phyloP scores from a whole-genome alignment of 2,888 invertebrate species.

The Anaspis maculata region DNA sequence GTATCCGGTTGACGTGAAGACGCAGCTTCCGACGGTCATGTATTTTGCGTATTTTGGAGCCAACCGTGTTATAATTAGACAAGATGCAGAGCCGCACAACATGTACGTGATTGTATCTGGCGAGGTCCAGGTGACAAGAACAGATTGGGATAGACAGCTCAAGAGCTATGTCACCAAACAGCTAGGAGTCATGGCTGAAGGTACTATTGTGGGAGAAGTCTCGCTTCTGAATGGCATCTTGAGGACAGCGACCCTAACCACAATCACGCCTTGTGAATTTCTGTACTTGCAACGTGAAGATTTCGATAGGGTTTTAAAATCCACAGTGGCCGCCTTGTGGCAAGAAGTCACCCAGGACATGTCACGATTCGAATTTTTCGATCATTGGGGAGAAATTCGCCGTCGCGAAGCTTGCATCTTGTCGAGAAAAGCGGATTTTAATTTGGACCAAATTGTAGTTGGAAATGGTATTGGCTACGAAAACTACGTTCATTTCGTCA shows the following conservation, averaged over 20 bases:
- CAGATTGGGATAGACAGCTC: conserved; percentile 46
- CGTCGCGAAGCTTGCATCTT: conserved; percentile 58
- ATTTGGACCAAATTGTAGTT: conserved; percentile 47
- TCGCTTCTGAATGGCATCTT: conserved; percentile 53
- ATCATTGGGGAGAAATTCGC: conserved; percentile 50
- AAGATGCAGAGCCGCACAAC: conserved; percentile 50
- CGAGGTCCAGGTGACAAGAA: conserved; percentile 46
- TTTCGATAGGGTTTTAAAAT: conserved; percentile 53
- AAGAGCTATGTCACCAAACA: conserved; percentile 43
- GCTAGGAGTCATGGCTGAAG: conserved; percentile 48
- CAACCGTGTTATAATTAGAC: conserved; percentile 52
- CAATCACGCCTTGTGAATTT: conserved; percentile 53
- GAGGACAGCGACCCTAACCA: conserved; percentile 53
- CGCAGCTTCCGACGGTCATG: conserved; percentile 51
- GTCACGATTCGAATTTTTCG: conserved; percentile 56
- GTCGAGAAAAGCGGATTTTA: conserved; percentile 52
- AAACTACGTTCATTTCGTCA: conserved; percentile 45
- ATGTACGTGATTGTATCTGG: conserved; percentile 60
- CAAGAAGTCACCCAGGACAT: conserved; percentile 51
- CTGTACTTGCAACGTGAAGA: conserved; percentile 54
- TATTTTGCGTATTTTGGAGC: conserved; percentile 54
- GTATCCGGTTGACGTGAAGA: conserved; percentile 53
- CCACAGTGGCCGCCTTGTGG: conserved; percentile 53
- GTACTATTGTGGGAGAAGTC: conserved; percentile 60
- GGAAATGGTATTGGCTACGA: conserved; percentile 46